Evolutionary conservation across 2,113 vertebrate genomes (phyloP).

Genomic region (Apistogramma diplotaenia): DNA sequence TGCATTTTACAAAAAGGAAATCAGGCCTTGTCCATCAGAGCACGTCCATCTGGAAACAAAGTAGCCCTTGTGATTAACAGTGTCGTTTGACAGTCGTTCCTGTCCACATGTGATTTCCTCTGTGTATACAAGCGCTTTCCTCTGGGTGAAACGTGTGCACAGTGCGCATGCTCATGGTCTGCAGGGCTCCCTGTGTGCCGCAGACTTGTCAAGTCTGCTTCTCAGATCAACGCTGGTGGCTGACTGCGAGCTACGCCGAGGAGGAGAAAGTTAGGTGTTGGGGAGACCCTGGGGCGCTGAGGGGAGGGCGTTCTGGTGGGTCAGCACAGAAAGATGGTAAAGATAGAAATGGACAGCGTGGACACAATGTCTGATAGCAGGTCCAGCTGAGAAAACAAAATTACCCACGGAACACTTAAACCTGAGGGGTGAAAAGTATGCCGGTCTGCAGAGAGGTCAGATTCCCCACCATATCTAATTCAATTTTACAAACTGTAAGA

Average conservation of each 20-base stretch:
- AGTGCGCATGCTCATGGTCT: slow-evolving; percentile 23
- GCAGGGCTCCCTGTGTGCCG: slow-evolving; percentile 11
- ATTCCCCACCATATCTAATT: slow-evolving; percentile 82
- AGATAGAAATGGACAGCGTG: slow-evolving; percentile 69
- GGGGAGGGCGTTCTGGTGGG: not conserved
- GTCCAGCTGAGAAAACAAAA: slow-evolving; percentile 85
- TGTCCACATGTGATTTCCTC: not conserved
- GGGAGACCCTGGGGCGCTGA: not conserved
- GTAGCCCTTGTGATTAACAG: not conserved
- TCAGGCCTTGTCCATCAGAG: not conserved
- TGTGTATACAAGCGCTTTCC: slow-evolving; percentile 13
- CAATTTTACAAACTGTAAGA: slow-evolving; percentile 83
- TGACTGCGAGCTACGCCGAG: slow-evolving; percentile 23
- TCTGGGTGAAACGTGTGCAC: not conserved
- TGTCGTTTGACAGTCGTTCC: slow-evolving; percentile 26
- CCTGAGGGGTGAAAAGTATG: slow-evolving; percentile 78
- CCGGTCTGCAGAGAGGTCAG: slow-evolving; percentile 77
- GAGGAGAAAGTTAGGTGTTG: slow-evolving; percentile 43
- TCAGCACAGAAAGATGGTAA: slow-evolving; percentile 47
- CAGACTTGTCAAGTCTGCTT: slow-evolving; percentile 16
- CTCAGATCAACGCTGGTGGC: slow-evolving; percentile 68
- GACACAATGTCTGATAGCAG: slow-evolving; percentile 75
- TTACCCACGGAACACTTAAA: slow-evolving; percentile 77
- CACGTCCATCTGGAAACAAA: not conserved
- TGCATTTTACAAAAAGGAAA: not conserved